A percentile compares a stretch with the other conserved stretches of the same genome.
These are phyloP conservation scores for Caenorhabditis sulstoni DNA, from an alignment of 2,888 invertebrate species.

Conservation along the genomic window DNA sequence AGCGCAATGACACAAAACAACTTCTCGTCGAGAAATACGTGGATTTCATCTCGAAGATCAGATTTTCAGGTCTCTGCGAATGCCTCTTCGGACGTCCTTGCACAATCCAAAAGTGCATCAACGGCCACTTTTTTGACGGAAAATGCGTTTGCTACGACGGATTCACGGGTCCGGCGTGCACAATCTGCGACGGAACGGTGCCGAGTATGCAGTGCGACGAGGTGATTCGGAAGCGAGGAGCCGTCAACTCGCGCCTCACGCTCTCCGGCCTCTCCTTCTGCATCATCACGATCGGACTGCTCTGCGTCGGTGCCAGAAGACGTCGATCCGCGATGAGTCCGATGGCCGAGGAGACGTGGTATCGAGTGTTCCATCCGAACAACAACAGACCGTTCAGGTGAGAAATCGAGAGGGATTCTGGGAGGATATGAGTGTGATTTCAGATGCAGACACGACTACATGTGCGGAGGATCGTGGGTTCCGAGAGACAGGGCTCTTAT, in stretches of 20 bases:
- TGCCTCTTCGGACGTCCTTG: conserved; percentile 56
- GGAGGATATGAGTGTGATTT: conserved; percentile 25
- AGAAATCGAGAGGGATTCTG: no score
- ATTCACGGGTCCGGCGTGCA: conserved; percentile 62
- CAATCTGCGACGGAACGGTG: conserved; percentile 57
- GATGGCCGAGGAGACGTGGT: conserved; percentile 67
- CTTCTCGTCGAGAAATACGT: no score
- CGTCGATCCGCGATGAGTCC: conserved; percentile 55
- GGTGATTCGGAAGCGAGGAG: conserved; percentile 44
- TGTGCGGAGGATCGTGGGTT: conserved; percentile 69
- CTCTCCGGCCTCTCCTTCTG: conserved; percentile 73
- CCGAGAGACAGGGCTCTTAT: conserved; percentile 66
- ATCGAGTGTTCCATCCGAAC: conserved; percentile 66
- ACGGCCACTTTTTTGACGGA: conserved; percentile 62
- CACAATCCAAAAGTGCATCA: conserved; percentile 55
- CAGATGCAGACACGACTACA: conserved; percentile 68
- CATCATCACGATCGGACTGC: conserved; percentile 70
- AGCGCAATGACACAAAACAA: no score
- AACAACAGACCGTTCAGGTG: conserved; percentile 58
- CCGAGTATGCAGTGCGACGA: conserved; percentile 52
- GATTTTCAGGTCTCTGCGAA: conserved; percentile 47
- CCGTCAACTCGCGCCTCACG: conserved; percentile 70
- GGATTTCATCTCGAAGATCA: no score
- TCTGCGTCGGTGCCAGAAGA: conserved; percentile 69
- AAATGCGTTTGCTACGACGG: conserved; percentile 59